Conservation (phyloP, 1,140 invertebrate genomes). For the Bombus pyrosoma region DNA sequence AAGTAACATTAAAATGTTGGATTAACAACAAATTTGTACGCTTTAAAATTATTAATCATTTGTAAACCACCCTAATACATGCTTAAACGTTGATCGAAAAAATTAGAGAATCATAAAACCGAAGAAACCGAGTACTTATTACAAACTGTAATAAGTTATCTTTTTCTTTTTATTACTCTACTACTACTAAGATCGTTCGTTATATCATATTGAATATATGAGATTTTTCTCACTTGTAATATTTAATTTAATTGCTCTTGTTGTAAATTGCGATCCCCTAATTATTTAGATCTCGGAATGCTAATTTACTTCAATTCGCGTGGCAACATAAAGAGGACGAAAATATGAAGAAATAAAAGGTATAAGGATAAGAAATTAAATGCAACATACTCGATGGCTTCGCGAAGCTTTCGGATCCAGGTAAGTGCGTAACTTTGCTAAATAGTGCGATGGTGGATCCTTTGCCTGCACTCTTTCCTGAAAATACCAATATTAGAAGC, state of each 20-base stretch:
- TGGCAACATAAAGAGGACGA: constrained; percentile 22
- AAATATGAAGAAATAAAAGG: constrained; percentile 15
- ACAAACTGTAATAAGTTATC: too few species aligned
- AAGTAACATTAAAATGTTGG: not conserved
- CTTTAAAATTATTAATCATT: not conserved
- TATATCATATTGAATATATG: too few species aligned
- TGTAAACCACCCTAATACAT: not conserved
- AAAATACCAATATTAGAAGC: constrained; percentile 70
- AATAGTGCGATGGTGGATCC: constrained; percentile 97
- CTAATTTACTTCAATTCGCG: not conserved
- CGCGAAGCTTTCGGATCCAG: constrained; percentile 97
- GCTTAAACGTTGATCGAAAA: not conserved
- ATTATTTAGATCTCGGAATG: not conserved
- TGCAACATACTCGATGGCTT: constrained; percentile 92
- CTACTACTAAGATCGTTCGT: too few species aligned
- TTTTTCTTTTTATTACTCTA: not conserved
- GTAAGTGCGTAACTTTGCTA: constrained; percentile 96
- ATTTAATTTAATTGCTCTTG: too few species aligned
- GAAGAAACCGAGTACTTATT: not conserved
- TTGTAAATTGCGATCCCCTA: not conserved
- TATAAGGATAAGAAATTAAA: constrained; percentile 39
- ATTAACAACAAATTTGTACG: not conserved
- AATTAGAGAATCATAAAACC: not conserved
- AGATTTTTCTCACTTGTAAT: too few species aligned
- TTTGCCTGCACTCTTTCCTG: constrained; percentile 98